Conservation (phyloP, 2,888 invertebrate genomes). For the Melinopterus prodromus region DNA sequence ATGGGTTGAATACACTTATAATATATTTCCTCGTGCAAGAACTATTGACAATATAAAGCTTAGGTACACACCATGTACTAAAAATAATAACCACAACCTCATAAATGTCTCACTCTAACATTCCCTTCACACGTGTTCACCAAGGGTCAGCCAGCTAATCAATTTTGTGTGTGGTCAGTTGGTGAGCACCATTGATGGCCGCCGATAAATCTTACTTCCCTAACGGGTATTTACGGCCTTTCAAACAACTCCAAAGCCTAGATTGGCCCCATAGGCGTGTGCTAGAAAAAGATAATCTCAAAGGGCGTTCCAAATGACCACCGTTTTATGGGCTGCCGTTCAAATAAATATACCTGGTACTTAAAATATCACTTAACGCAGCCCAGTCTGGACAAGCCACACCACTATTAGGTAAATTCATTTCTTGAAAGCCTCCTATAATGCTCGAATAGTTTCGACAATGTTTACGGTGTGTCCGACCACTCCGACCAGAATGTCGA, state of each 20-base stretch:
- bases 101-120: no score
- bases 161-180: slow-evolving; percentile 4
- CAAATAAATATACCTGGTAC: slow-evolving; percentile 4
- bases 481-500: neutral
- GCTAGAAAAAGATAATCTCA: neutral
- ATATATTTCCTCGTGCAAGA: no score
- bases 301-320: neutral
- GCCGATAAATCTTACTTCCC: neutral
- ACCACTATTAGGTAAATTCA: neutral
- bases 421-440: neutral
- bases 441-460: neutral
- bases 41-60: no score
- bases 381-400: neutral
- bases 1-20: no score
- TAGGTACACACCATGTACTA: no score
- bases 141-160: neutral
- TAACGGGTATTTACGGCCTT: neutral
- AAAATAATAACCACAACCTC: no score
- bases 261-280: neutral
- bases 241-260: neutral
- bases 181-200: neutral
- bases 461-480: neutral
- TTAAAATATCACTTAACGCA: neutral
- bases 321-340: slow-evolving; percentile 4
- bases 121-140: neutral